Evolutionary conservation across 2,888 invertebrate genomes (phyloP).

Genomic region (Lordiphosa fenestrarum): DNA sequence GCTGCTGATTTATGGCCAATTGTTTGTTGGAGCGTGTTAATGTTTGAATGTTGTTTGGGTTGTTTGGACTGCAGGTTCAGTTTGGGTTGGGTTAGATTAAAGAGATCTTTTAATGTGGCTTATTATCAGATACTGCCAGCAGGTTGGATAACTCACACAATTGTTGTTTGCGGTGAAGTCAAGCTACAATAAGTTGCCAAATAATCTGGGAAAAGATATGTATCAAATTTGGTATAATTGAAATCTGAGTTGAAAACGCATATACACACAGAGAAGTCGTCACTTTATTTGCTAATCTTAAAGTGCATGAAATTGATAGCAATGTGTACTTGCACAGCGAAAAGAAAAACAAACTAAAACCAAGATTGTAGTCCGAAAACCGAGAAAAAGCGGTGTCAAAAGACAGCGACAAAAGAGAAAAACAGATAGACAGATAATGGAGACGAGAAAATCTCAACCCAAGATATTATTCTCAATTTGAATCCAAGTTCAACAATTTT

Average conservation of each 20-base stretch:
- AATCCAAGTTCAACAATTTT: no score
- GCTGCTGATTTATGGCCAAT: constrained; percentile 66
- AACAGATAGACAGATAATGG: no score
- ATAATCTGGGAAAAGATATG: constrained; percentile 1
- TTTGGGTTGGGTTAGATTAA: constrained; percentile 8
- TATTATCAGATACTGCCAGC: constrained; percentile 35
- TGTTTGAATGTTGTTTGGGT: constrained; percentile 25
- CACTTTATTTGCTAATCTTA: no score
- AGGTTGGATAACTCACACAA: constrained; percentile 54
- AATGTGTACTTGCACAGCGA: no score
- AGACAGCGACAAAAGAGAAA: no score
- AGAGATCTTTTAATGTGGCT: constrained; percentile 51
- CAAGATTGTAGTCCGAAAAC: no score
- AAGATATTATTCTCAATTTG: no score
- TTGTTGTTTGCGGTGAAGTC: constrained; percentile 30
- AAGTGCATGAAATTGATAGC: no score
- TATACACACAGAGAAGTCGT: no score
- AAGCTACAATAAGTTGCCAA: background rate
- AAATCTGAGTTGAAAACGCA: background rate
- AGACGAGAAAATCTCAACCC: no score
- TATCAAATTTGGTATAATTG: background rate
- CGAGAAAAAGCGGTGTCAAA: no score
- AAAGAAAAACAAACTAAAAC: no score
- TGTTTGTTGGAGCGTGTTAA: constrained; percentile 45
- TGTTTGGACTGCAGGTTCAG: constrained; percentile 35